Conservation (phyloP, 2,113 vertebrate species). For the Rhabdornis inornatus region DNA sequence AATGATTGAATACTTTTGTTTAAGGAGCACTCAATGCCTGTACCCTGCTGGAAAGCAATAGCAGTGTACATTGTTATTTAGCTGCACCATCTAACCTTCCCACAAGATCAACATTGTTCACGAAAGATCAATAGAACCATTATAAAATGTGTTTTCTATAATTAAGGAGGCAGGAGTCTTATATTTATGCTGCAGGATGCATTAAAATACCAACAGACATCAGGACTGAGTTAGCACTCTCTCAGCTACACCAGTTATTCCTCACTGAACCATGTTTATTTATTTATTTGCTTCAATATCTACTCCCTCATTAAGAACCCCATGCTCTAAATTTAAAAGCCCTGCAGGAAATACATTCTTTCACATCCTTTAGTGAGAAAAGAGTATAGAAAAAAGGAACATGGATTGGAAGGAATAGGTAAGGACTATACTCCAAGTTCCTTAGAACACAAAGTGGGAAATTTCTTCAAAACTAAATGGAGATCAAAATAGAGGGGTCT, state of each 20-base stretch:
- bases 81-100: background rate
- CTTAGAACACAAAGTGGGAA: background rate
- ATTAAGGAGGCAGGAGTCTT: constrained; percentile 35
- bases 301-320: background rate
- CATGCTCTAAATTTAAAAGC: constrained; percentile 5
- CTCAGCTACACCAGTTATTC: background rate
- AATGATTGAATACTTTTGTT: constrained; percentile 35
- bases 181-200: constrained; percentile 21
- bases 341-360: background rate
- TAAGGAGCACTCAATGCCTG: background rate
- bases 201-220: constrained; percentile 34
- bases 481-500: background rate
- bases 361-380: background rate
- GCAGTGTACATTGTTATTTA: background rate
- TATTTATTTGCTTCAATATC: constrained; percentile 31
- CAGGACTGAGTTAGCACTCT: background rate
- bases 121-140: constrained; percentile 47
- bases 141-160: constrained; percentile 41
- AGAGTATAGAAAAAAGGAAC: background rate
- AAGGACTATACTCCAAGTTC: background rate
- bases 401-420: background rate
- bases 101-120: constrained; percentile 55
- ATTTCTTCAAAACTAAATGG: background rate
- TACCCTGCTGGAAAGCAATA: background rate
- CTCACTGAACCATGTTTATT: background rate